Base-by-base conservation (phyloP, 1,140 invertebrate genomes). In the Zaprionus gabonicus region DNA sequence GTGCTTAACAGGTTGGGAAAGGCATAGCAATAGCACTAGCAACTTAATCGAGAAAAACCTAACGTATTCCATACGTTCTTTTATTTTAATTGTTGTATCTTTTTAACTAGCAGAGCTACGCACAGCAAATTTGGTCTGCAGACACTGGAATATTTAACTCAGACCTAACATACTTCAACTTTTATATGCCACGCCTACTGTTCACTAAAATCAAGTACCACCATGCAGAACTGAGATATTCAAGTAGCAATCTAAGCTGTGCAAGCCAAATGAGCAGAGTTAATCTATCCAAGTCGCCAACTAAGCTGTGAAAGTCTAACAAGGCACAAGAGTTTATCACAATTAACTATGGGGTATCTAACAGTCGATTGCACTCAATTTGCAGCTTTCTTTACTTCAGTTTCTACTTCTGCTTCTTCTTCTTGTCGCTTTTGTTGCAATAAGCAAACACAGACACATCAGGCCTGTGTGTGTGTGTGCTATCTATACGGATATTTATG, bases 401-500 rank as follows among this genome's bases (percentile, higher is more conserved):
- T 53, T 72, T 78, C 6, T 17, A 59, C n/a, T 9, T 7, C 17
- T 12, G 17, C 6, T 64, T 78, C 28, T 51, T 70, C 46, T 69
- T 78, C 10, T 41, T 67, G 34, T 41, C 51, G 62, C 28, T 71
- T 12, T 44, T 67, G 65, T 53, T 56, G 65, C 28, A 56, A 20
- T 67, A 36, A 36, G 15, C 28, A 71, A 79, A 63, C 36, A 63
- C 36, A 66, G 12, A 59, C 49, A 57, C 81, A 67, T 58, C 41
- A 34, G 9, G 9, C 3, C 31, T 49, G 25, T 67, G 28, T 63
- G 31, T 70, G 25, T 74, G 38, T 51, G 17, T 51, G 20, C 46
- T 76, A 70, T 77, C 62, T 71, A 23, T 74, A 46, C 77, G 73
- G 62, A 71, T 90, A 84, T 90, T 87, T 88, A 88, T 87, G 84